Conservation (phyloP, 2,113 vertebrate genomes). For the Ctenomys sociabilis region DNA sequence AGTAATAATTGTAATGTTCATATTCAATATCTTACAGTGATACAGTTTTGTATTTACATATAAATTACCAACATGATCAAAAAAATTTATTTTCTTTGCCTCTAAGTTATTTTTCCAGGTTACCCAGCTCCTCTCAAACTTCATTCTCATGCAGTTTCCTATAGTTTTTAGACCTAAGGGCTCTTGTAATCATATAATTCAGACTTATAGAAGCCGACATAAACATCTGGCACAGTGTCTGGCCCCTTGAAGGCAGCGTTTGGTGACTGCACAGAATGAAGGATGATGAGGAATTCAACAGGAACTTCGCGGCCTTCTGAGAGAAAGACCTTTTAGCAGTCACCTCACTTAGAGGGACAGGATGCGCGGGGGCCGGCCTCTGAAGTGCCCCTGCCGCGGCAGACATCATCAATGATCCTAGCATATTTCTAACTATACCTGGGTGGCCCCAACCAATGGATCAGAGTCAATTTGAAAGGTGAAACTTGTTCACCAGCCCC, state of each 20-base stretch:
- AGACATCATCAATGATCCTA: background rate
- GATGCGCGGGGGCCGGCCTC: background rate
- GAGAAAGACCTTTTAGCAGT: constrained; percentile 6
- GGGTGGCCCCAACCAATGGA: background rate
- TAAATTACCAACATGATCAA: constrained; percentile 81
- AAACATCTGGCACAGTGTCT: background rate
- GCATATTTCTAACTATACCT: background rate
- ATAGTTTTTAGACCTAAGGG: constrained; percentile 16
- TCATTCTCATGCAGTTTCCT: constrained; percentile 12
- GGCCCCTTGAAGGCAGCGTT: background rate
- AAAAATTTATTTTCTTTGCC: constrained; percentile 45
- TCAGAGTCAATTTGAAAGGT: background rate
- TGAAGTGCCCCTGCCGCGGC: background rate
- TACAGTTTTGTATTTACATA: constrained; percentile 83
- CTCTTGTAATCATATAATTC: constrained; percentile 7
- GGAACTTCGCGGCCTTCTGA: background rate
- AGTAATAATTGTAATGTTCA: constrained; percentile 87
- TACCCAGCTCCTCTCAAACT: background rate
- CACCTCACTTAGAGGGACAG: background rate
- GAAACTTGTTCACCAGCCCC: background rate
- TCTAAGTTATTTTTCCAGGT: constrained; percentile 33
- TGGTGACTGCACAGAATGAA: background rate
- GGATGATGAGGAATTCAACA: background rate
- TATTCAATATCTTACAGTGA: constrained; percentile 82
- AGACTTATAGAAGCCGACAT: background rate